Evolutionary conservation across 2,888 invertebrate species (phyloP).

Genomic region (Diaperis boleti): DNA sequence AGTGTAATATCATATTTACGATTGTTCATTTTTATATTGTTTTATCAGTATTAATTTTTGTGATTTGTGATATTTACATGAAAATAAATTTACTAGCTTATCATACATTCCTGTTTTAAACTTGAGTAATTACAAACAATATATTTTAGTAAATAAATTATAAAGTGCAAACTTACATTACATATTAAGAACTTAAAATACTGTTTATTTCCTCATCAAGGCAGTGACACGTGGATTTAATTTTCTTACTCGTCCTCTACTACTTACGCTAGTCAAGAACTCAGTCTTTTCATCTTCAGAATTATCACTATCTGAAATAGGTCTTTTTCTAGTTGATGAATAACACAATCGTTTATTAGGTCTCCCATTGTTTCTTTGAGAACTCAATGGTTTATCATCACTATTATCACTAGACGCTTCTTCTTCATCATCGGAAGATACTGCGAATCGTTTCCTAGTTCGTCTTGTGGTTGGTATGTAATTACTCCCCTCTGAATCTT

Average conservation of each 20-base stretch:
- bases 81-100: slow-evolving; percentile 13
- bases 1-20: background rate
- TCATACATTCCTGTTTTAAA: background rate
- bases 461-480: slow-evolving; percentile 25
- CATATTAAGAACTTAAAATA: slow-evolving; percentile 4
- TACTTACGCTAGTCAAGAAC: slow-evolving; percentile 72
- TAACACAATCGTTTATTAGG: slow-evolving; percentile 50
- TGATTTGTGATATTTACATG: slow-evolving; percentile 26
- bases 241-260: slow-evolving; percentile 86
- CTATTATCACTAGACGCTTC: slow-evolving; percentile 52
- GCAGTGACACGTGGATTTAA: slow-evolving; percentile 84
- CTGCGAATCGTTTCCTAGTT: slow-evolving; percentile 22
- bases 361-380: slow-evolving; percentile 63
- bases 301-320: slow-evolving; percentile 40
- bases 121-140: slow-evolving; percentile 4
- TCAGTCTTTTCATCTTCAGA: slow-evolving; percentile 52
- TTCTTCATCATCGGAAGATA: slow-evolving; percentile 20
- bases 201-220: slow-evolving; percentile 57
- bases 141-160: slow-evolving; percentile 14
- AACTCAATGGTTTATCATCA: slow-evolving; percentile 52
- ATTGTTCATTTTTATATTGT: slow-evolving; percentile 6
- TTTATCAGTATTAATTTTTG: slow-evolving; percentile 25
- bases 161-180: slow-evolving; percentile 3
- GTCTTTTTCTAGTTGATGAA: slow-evolving; percentile 38
- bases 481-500: slow-evolving; percentile 39